phyloP scores from a whole-genome alignment of 2,113 vertebrate genomes.

The Cygnus buccinator region DNA sequence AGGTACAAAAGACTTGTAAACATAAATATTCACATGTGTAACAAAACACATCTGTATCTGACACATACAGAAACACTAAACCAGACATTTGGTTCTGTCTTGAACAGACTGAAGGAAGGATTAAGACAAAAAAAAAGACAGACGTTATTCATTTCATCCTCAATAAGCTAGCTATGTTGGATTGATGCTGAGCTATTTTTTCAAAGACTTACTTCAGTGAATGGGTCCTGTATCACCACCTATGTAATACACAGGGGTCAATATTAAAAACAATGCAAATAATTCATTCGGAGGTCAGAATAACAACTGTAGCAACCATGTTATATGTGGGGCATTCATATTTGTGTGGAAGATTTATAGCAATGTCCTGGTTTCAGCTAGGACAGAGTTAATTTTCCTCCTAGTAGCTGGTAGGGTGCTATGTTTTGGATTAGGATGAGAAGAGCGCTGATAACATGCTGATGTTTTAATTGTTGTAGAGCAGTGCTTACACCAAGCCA shows the following conservation, averaged over 20 bases:
- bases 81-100: background rate
- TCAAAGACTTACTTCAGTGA: background rate
- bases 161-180: background rate
- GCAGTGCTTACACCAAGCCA: too few relatives aligned
- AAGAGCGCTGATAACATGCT: too few relatives aligned
- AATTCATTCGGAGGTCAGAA: background rate
- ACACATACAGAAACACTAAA: background rate
- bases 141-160: background rate
- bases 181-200: background rate
- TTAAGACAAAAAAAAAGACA: background rate
- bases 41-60: background rate
- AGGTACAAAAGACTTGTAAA: background rate
- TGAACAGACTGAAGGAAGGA: background rate
- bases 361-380: too few relatives aligned
- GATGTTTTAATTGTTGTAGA: too few relatives aligned
- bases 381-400: too few relatives aligned
- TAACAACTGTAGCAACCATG: background rate
- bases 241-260: background rate
- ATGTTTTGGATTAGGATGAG: too few relatives aligned
- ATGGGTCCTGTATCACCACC: background rate
- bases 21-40: background rate
- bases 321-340: accelerated
- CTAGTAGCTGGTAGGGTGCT: too few relatives aligned
- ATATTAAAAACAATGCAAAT: background rate
- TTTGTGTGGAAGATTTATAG: background rate